phyloP scores from a whole-genome alignment of 2,113 vertebrate species.

The Paracyprichromis sp. region DNA sequence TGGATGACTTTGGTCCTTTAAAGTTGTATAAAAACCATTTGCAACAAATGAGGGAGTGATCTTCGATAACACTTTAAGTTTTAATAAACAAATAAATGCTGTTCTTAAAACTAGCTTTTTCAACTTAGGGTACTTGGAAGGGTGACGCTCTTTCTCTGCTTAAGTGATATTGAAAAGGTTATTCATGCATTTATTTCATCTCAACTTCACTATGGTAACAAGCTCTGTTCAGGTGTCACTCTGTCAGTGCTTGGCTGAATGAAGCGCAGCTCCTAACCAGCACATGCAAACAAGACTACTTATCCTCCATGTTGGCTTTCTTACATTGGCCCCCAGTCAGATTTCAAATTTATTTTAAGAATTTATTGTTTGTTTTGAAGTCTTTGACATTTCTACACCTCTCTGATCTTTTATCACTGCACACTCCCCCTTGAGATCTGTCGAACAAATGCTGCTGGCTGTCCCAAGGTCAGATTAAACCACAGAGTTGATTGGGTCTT shows the following conservation, averaged over 20 bases:
- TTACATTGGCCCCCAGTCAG: not conserved
- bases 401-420: not conserved
- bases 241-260: not conserved
- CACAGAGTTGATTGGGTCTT: not conserved
- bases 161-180: not conserved
- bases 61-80: not conserved
- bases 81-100: not conserved
- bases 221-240: not conserved
- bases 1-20: not conserved
- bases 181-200: not conserved
- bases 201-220: not conserved
- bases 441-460: not conserved
- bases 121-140: not conserved
- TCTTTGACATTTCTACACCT: not conserved
- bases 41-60: not conserved
- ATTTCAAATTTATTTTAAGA: not conserved
- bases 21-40: not conserved
- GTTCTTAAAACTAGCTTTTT: not conserved
- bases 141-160: not conserved
- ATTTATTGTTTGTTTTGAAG: not conserved
- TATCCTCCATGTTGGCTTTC: not conserved
- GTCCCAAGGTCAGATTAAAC: not conserved
- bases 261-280: not conserved
- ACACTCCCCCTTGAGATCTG: not conserved
- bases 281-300: not conserved